Base-by-base conservation (phyloP, 2,113 vertebrate species). In the Podiceps cristatus region DNA sequence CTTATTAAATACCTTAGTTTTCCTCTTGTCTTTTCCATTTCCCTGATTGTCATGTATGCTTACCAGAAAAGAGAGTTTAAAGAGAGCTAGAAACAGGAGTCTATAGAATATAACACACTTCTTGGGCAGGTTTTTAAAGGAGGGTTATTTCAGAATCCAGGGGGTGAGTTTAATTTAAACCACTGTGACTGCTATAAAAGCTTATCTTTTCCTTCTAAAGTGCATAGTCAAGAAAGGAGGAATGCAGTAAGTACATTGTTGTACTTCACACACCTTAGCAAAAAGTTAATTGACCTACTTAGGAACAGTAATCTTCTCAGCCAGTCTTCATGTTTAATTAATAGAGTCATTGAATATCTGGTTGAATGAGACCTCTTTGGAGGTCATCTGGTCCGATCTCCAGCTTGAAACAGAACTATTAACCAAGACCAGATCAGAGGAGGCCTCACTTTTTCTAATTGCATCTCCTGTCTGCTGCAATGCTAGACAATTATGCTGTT, bases 171-270 rank as follows among this genome's bases (percentile, higher is more conserved):
- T 40, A 47, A 44, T 76, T 86, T 73, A 52, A 40, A 23, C 11
- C 45, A 9, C 50, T 14, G 4, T 60, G 7, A 69, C 12, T 47
- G 11, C 13, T 20, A 76, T 10, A 24, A 23, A 67, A 88, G 10
- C 11, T 73, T 33, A 35, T 53, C 3, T 89, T 76, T 81, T 91
- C 20, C 27, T 89, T 76, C 63, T 62, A 1, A 67, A 85, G n/a
- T 37, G 15, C 15, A 5, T 47, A 42, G 15, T 6, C 14, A 42
- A 50, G 18, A 50, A 76, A 79, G 35, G 6, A 84, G 22, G 58
- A 71, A 67, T 13, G 42, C 8, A 85, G 19, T 5, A 75, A 84
- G 72, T 45, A 9, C 0, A 0, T 20, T 49, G 22, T 62, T 78
- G 69, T 55, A 77, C 47, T 87, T 85, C 87, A 53, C 37, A 52